Conservation (phyloP, 2,888 invertebrate genomes). For the Saturnia japonica region DNA sequence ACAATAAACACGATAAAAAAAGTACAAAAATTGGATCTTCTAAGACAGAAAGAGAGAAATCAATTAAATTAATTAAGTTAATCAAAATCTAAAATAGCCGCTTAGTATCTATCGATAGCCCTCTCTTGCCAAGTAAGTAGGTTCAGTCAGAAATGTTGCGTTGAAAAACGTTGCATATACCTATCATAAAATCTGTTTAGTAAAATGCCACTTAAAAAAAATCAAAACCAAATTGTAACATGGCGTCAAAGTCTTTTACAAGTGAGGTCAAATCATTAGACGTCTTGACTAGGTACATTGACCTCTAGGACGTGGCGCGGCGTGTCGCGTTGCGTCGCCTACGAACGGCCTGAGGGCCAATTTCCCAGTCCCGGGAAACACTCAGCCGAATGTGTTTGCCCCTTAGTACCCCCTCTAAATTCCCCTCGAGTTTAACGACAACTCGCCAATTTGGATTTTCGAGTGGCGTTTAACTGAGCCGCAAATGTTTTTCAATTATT, state of each 20-base stretch:
- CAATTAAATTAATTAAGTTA: no score
- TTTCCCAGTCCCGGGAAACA: constrained; percentile 68
- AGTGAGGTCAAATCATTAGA: constrained; percentile 48
- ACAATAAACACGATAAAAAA: no score
- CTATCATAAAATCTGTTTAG: no score
- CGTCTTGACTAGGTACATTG: constrained; percentile 25
- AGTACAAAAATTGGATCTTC: no score
- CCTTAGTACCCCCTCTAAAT: constrained; percentile 41
- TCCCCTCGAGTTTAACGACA: constrained; percentile 35
- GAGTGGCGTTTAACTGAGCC: constrained; percentile 44
- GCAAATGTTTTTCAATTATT: constrained; percentile 27
- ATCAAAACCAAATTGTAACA: background rate
- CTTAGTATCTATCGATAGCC: no score
- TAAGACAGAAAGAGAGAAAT: no score
- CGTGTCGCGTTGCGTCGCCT: constrained; percentile 22
- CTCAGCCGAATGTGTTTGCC: constrained; percentile 65
- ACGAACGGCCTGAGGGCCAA: constrained; percentile 61
- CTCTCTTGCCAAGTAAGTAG: no score
- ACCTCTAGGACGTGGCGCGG: background rate
- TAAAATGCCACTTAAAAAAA: no score
- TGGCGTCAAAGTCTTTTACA: constrained; percentile 26
- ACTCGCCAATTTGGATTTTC: constrained; percentile 66
- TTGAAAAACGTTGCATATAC: no score
- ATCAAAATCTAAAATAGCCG: no score
- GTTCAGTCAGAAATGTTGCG: no score